These are phyloP conservation scores for Caenorhabditis sp. DNA, from an alignment of 2,888 invertebrate genomes.

Conservation along the genomic window DNA sequence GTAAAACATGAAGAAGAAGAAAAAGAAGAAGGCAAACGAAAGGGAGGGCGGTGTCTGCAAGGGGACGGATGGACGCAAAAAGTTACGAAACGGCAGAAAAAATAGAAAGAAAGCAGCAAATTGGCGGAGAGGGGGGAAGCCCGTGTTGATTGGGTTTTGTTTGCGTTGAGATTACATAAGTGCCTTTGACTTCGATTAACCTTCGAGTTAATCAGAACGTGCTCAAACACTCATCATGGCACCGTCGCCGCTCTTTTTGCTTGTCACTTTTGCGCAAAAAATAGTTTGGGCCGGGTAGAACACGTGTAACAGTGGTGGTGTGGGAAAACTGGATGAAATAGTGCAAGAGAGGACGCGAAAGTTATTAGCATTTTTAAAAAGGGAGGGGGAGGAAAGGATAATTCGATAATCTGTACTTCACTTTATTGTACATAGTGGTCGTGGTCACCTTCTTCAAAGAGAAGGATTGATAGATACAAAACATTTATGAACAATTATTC, in stretches of 20 bases:
- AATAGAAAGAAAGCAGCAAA: not conserved
- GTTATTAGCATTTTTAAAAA: conserved; percentile 45
- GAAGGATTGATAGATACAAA: no score
- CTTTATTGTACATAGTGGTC: no score
- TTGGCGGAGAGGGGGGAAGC: conserved; percentile 20
- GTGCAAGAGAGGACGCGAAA: conserved; percentile 23
- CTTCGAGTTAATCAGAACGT: conserved; percentile 56
- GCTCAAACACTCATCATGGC: conserved; percentile 58
- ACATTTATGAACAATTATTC: conserved; percentile 51
- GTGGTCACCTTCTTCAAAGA: not conserved
- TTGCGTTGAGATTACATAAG: conserved; percentile 59
- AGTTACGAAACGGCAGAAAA: conserved; percentile 21
- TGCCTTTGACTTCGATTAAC: conserved; percentile 57
- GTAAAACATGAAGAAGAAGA: conserved; percentile 47
- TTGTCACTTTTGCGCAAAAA: conserved; percentile 10
- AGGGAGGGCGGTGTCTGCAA: conserved; percentile 17
- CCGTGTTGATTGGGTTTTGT: conserved; percentile 57
- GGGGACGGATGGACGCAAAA: conserved; percentile 6
- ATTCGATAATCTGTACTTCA: conserved; percentile 1
- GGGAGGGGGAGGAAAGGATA: not conserved
- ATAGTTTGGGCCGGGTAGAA: no score
- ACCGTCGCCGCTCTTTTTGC: conserved; percentile 32
- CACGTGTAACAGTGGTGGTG: conserved; percentile 5
- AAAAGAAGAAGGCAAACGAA: conserved; percentile 41
- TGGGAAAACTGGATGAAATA: conserved; percentile 25